Base-by-base conservation (phyloP, 2,797 vertebrate genomes). In the Gallinago nigripennis region DNA sequence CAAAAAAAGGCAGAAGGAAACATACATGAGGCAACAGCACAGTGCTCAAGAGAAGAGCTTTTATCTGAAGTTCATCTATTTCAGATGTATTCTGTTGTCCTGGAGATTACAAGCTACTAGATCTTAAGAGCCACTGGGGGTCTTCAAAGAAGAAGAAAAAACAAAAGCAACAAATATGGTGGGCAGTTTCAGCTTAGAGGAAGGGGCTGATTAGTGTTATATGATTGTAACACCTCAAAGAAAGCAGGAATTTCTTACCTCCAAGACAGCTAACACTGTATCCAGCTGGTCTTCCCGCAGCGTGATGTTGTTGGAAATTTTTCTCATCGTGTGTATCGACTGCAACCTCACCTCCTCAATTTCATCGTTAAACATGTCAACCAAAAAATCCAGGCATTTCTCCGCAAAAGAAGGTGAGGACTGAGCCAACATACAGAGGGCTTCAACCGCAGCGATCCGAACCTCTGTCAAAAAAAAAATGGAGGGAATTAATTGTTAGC, bases 341-440 rank as follows among this genome's bases (percentile, higher is more conserved):
- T 99, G 99, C 82, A 99, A 96, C 23, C 99, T 98, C 80, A 99
- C 99, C 92, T 99, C 99, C 96, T 99, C 99, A 3, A 99, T 99
- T 93, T 99, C 99, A 3, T 99, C 99, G 2, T 99, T 99, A 71
- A 99, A 99, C 99, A 99, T 99, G 97, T 99, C 99, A 6, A 99
- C 99, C 92, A 99, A 97, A 87, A 99, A 99, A 97, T 99, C 99
- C 86, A 99, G 98, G 93, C 99, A 99, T 56, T 99, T 99, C 93
- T 99, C 99, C 0, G 99, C 99, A 46, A 99, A 99, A 81, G 98
- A 98, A 14, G 98, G 94, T 0, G 99, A 99, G 2, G 99, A 99
- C 19, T 99, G 98, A 25, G 99, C 99, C 87, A 99, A 92, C 96
- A 98, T 98, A 70, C 99, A 99, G 68, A 99, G 96, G 0, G 99